Conservation (phyloP, 2,888 invertebrate species). For the Rhopalosiphum nymphaeae region DNA sequence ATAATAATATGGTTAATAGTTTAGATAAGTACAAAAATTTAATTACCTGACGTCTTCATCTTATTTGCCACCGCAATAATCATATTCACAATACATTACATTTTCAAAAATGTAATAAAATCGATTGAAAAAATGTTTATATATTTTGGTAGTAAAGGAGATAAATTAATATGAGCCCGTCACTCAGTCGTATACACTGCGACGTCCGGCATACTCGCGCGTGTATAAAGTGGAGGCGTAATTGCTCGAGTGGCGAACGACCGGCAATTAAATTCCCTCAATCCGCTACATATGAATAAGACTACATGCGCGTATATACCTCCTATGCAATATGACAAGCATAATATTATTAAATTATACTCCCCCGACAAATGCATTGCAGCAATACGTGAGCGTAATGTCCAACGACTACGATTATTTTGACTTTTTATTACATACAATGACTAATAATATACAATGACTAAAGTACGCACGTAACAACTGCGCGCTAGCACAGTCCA, state of each 20-base stretch:
- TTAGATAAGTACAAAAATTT: too few species aligned
- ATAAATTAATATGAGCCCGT: not conserved
- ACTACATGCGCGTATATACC: not conserved
- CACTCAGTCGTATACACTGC: not conserved
- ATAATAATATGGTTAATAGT: too few species aligned
- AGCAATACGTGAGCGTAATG: not conserved
- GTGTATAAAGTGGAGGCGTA: not conserved
- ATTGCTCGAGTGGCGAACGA: not conserved
- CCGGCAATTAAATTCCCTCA: not conserved
- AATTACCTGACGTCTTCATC: too few species aligned
- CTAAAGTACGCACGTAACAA: too few species aligned
- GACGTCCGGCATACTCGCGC: not conserved
- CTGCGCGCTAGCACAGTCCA: too few species aligned
- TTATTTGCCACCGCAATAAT: too few species aligned
- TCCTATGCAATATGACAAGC: not conserved
- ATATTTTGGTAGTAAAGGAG: too few species aligned
- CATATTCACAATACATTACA: too few species aligned
- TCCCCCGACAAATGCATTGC: not conserved
- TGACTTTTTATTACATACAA: too few species aligned
- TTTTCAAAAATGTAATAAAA: too few species aligned
- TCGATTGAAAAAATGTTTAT: too few species aligned
- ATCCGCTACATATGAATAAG: not conserved
- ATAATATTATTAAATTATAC: conserved; percentile 4
- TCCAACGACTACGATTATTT: not conserved
- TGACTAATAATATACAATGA: too few species aligned